Evolutionary conservation across 2,113 vertebrate genomes (phyloP).

Genomic region (Nansenia antarctica): DNA sequence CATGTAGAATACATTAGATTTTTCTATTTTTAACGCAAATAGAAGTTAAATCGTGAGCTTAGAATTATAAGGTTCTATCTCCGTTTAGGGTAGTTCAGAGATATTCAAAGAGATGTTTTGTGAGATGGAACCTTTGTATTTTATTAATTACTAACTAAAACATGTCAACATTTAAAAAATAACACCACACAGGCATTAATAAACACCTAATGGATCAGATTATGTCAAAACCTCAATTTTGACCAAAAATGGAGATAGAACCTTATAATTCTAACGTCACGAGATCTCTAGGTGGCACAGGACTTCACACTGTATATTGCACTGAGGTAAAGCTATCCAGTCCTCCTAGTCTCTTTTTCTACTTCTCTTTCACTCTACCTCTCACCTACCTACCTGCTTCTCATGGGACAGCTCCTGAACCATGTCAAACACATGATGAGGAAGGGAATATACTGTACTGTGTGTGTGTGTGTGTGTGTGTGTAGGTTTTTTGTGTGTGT

Average conservation of each 20-base stretch:
- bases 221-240: too few relatives aligned
- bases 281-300: not conserved
- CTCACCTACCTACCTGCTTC: not conserved
- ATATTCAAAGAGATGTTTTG: too few relatives aligned
- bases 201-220: too few relatives aligned
- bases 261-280: not conserved
- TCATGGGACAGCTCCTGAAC: constrained; percentile 84
- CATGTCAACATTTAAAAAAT: not conserved
- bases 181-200: too few relatives aligned
- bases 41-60: not conserved
- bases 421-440: not conserved
- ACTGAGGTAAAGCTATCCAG: not conserved
- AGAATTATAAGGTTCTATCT: too few relatives aligned
- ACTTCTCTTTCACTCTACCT: not conserved
- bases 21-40: not conserved
- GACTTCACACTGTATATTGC: not conserved
- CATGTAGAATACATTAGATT: not conserved
- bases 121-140: not conserved
- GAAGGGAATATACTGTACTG: not conserved
- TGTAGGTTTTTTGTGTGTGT: not conserved
- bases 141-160: not conserved
- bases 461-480: not conserved
- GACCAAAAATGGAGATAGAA: too few relatives aligned
- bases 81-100: too few relatives aligned
- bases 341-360: too few relatives aligned